Conservation (phyloP, 2,888 invertebrate genomes). For the Archaeoteleia sp. region DNA sequence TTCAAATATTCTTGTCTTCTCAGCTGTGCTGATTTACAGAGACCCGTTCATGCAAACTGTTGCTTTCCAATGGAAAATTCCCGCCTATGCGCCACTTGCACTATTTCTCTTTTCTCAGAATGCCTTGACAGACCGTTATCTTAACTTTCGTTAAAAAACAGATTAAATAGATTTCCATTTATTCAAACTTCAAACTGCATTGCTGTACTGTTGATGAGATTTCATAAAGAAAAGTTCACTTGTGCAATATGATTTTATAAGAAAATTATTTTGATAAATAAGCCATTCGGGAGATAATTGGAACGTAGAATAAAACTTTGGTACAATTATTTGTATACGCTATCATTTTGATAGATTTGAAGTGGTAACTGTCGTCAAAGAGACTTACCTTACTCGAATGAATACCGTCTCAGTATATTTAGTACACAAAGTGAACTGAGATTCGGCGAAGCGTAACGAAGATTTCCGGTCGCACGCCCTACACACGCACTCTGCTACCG, state of each 20-base stretch:
- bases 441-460: slow-evolving; percentile 70
- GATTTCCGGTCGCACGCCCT: slow-evolving; percentile 73
- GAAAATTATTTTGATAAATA: neutral
- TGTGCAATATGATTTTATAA: slow-evolving; percentile 1
- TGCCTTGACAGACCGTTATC: slow-evolving; percentile 59
- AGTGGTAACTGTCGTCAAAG: slow-evolving; percentile 13
- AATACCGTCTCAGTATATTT: slow-evolving; percentile 40
- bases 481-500: slow-evolving; percentile 55
- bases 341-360: slow-evolving; percentile 1
- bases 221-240: neutral
- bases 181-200: slow-evolving; percentile 18
- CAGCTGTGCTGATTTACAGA: slow-evolving; percentile 1
- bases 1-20: slow-evolving; percentile 6
- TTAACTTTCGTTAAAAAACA: slow-evolving; percentile 60
- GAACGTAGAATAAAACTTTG: neutral
- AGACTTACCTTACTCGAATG: slow-evolving; percentile 1
- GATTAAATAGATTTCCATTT: slow-evolving; percentile 58
- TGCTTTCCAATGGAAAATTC: slow-evolving; percentile 23
- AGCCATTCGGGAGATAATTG: neutral
- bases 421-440: slow-evolving; percentile 55
- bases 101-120: slow-evolving; percentile 54
- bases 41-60: slow-evolving; percentile 41
- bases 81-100: slow-evolving; percentile 7
- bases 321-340: neutral
- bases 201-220: slow-evolving; percentile 4